Evolutionary conservation across 2,113 vertebrate species (phyloP), one percentile per base, ranked within the genome.

Genomic region (Archilochus colubris): DNA sequence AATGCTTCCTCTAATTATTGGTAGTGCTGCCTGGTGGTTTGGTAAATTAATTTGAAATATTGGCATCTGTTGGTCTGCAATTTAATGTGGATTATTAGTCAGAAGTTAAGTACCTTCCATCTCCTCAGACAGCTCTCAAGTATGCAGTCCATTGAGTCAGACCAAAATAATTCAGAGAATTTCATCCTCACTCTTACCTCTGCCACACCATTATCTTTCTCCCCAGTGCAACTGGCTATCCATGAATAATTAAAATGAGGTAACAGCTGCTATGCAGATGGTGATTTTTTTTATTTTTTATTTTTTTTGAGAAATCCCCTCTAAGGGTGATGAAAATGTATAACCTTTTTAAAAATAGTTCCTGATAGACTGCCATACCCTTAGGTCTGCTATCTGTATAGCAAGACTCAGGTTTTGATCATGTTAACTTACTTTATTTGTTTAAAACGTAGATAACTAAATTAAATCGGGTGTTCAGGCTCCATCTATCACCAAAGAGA

Each of bases 261-360:
- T 83, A 66, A 88, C 93, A 95, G 85, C 95, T 93, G 93, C 72
- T 78, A 25, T 88, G 75, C 85, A 89, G 79, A 67, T 77, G 87
- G 82, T 88, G 33, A n/a, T 55, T 43, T 92, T 93, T 51, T 68
- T 46, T 0, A 10, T 40, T 40, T 55, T 43, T 92, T 93, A 46
- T 68, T 46, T 92, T 93, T 51, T 68, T 46, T 0, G 10, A 73
- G 69, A 93, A 91, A 74, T 67, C 46, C 82, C 59, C 48, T 91
- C 43, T 80, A 30, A 33, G 13, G 36, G 16, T 54, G 69, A 61
- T 91, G 57, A 75, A 38, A 57, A 72, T 3, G 25, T 57, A 17
- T 59, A 77, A 63, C 23, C 28, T 64, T 53, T 86, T 74, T 40
- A 51, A 87, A 86, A 79, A 73, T 18, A 63, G 18, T 22, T 77